These are phyloP conservation scores for Ctenosaura bakeri DNA, from an alignment of 2,797 vertebrate species.

Conservation along the genomic window DNA sequence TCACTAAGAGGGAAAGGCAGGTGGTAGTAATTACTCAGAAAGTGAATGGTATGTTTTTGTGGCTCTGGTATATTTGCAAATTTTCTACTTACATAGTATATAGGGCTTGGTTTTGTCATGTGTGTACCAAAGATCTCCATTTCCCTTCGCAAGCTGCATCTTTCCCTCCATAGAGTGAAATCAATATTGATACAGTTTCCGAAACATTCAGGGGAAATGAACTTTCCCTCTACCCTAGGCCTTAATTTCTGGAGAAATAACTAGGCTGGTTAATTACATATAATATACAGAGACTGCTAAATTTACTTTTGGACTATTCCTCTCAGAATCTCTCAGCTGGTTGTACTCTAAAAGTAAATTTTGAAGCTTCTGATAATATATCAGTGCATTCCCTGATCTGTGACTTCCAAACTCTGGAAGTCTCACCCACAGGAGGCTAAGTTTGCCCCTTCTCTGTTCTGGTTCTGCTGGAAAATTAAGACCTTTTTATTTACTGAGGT, in stretches of 20 bases:
- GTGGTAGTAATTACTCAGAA: constrained; percentile 34
- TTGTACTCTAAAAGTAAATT: too few species aligned
- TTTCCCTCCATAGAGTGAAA: not conserved
- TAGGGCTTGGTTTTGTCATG: constrained; percentile 12
- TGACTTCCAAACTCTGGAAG: not conserved
- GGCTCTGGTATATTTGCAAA: constrained; percentile 45
- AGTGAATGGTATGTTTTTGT: constrained; percentile 13
- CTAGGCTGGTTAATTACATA: not conserved
- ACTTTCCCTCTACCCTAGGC: too few species aligned
- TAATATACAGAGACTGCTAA: too few species aligned
- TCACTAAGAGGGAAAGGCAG: constrained; percentile 36
- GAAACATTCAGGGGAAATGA: not conserved
- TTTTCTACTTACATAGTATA: constrained; percentile 31
- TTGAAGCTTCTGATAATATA: not conserved
- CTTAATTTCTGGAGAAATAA: not conserved
- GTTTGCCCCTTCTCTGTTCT: not conserved
- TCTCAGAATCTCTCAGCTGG: too few species aligned
- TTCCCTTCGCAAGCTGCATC: constrained; percentile 2
- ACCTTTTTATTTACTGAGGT: not conserved
- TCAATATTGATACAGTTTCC: not conserved
- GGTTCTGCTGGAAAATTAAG: not conserved
- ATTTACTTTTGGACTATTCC: too few species aligned
- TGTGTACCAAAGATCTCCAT: not conserved
- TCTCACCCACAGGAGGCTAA: not conserved
- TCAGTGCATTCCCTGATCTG: not conserved